Conservation (phyloP, 2,888 invertebrate species). For the Cinara cedri region DNA sequence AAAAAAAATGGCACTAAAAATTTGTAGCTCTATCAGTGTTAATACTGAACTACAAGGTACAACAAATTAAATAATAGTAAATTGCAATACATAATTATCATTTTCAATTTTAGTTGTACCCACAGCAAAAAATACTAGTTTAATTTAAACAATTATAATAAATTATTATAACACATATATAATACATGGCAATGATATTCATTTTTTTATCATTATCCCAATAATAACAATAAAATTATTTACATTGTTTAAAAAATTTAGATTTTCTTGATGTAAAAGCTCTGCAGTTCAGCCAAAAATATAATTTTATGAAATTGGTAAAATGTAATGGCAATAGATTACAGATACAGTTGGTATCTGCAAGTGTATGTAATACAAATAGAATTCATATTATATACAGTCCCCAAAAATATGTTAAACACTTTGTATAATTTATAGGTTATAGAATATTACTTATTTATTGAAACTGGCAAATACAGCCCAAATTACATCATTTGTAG, state of each 20-base stretch:
- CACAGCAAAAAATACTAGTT: neutral
- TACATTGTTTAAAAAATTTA: slow-evolving; percentile 23
- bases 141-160: slow-evolving; percentile 13
- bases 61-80: neutral
- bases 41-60: slow-evolving; percentile 18
- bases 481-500: slow-evolving; percentile 95
- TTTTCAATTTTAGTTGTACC: slow-evolving; percentile 15
- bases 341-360: slow-evolving; percentile 6
- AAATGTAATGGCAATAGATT: slow-evolving; percentile 37
- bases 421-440: slow-evolving; percentile 5
- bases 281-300: slow-evolving; percentile 21
- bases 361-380: slow-evolving; percentile 14
- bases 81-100: neutral
- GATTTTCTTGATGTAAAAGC: slow-evolving; percentile 4
- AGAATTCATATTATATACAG: neutral
- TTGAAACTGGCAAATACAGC: slow-evolving; percentile 98
- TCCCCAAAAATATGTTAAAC: slow-evolving; percentile 7
- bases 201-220: slow-evolving; percentile 8
- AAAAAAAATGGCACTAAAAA: slow-evolving; percentile 44
- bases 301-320: slow-evolving; percentile 27
- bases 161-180: slow-evolving; percentile 6
- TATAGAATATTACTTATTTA: slow-evolving; percentile 71
- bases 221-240: slow-evolving; percentile 25
- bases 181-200: slow-evolving; percentile 14
- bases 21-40: slow-evolving; percentile 28